These are phyloP conservation scores for Dolichopus griseipennis DNA, from an alignment of 2,888 invertebrate species.

Conservation along the genomic window DNA sequence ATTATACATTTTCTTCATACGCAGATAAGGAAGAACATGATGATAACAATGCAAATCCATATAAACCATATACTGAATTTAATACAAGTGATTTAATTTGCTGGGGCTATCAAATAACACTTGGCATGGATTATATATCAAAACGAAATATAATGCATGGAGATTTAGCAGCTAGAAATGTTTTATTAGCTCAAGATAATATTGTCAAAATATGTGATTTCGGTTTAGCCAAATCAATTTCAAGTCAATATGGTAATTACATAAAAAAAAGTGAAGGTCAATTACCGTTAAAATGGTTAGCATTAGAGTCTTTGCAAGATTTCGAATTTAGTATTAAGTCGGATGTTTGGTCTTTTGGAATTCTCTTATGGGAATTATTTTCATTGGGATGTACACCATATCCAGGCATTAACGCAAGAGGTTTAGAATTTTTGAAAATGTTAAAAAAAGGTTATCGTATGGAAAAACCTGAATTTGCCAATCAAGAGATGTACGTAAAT, in stretches of 20 bases:
- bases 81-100: conserved; percentile 76
- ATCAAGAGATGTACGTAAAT: conserved; percentile 64
- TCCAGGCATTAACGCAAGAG: conserved; percentile 66
- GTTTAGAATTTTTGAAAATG: conserved; percentile 53
- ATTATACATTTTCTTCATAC: no score
- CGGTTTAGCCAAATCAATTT: conserved; percentile 82
- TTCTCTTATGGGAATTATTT: conserved; percentile 85
- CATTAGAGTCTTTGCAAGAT: conserved; percentile 86
- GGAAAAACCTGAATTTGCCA: conserved; percentile 76
- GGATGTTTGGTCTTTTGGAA: conserved; percentile 90
- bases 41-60: neutral
- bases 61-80: conserved; percentile 35
- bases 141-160: conserved; percentile 80
- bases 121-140: conserved; percentile 91
- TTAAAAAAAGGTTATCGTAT: conserved; percentile 80
- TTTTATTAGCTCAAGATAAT: conserved; percentile 78
- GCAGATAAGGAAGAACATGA: neutral
- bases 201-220: conserved; percentile 96
- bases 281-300: conserved; percentile 94
- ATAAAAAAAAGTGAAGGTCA: conserved; percentile 78
- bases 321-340: conserved; percentile 88
- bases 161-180: conserved; percentile 83
- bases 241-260: conserved; percentile 52
- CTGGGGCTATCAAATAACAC: conserved; percentile 87
- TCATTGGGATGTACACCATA: conserved; percentile 79